Base-by-base conservation (phyloP, 2,113 vertebrate species). In the Accipiter cooperii region DNA sequence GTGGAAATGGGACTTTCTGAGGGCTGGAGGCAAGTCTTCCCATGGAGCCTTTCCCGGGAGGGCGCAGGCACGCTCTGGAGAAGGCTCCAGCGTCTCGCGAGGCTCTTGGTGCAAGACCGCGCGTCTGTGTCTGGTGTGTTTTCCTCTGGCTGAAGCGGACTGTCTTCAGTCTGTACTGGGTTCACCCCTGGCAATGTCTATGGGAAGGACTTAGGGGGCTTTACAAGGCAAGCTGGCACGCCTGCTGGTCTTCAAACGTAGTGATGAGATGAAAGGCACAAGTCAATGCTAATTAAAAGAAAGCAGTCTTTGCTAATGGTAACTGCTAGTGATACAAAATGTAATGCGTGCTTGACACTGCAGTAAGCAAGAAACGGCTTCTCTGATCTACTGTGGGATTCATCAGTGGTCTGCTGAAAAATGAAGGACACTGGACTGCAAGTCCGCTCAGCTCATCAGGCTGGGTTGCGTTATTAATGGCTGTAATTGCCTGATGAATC, bases 271-370 rank as follows among this genome's bases (percentile, higher is more conserved):
- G 47, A 28, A 68, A 63, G 47, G 54, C 54, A 33, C 54, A 11
- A 29, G 63, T 33, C 28, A 8, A 4, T 3, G 9, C 51, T 71
- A 26, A 31, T 60, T 33, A 63, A 40, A 29, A 40, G 55, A 17
- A 54, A 38, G 46, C 5, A 2, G 28, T 18, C 60, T 47, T 38
- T 28, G 68, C 61, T 75, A 13, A 34, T 7, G 57, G n/a, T 52
- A 6, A 13, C 47, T 12, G 20, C 34, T 26, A 7, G 33, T 4
- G 46, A 38, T 61, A 2, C 8, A 7, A 6, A 22, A 13, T 2
- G 40, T 17, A 47, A 16, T 0, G 46, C 29, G 3, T 1, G 4
- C 61, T 28, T 2, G 8, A 9, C 8, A 1, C 84, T 18, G 84
- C 61, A 9, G 57, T 11, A 7, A 24, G 74, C 19, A 22, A 31